Percentiles rank a stretch among this genome's conserved stretches.
These are phyloP conservation scores for Lepidurus packardi DNA, from an alignment of 1,140 invertebrate genomes.

Conservation along the genomic window DNA sequence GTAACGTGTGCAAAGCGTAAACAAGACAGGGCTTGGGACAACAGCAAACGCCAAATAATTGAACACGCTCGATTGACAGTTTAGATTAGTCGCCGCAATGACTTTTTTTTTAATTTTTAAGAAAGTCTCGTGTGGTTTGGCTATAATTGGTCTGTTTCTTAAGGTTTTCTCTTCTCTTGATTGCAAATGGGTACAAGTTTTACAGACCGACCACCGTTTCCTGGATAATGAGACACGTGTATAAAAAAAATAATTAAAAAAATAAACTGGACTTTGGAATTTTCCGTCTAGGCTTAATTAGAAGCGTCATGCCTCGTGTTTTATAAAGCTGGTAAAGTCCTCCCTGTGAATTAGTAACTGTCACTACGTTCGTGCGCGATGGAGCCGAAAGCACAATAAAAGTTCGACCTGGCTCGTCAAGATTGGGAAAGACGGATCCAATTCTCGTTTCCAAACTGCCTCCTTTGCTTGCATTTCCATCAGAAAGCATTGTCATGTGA, in stretches of 20 bases:
- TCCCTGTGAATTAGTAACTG: background rate
- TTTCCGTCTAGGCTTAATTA: background rate
- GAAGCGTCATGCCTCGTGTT: background rate
- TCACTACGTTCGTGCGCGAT: background rate
- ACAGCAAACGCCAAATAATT: background rate
- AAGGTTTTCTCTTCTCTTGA: background rate
- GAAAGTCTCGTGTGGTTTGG: background rate
- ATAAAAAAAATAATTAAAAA: background rate
- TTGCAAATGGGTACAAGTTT: background rate
- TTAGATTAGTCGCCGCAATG: background rate
- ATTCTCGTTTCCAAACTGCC: background rate
- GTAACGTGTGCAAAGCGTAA: background rate
- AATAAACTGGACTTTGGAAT: background rate
- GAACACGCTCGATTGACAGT: background rate
- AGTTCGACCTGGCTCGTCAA: background rate
- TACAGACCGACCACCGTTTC: background rate
- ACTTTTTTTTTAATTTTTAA: background rate
- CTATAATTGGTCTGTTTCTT: background rate
- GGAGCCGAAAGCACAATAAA: background rate
- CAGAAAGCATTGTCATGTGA: background rate
- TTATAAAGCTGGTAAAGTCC: slow-evolving; percentile 1
- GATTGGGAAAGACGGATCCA: background rate
- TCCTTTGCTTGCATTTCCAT: background rate
- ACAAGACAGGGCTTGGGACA: background rate
- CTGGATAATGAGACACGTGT: background rate